phyloP scores from a whole-genome alignment of 2,113 vertebrate species.

The Tetraodon nigroviridis region DNA sequence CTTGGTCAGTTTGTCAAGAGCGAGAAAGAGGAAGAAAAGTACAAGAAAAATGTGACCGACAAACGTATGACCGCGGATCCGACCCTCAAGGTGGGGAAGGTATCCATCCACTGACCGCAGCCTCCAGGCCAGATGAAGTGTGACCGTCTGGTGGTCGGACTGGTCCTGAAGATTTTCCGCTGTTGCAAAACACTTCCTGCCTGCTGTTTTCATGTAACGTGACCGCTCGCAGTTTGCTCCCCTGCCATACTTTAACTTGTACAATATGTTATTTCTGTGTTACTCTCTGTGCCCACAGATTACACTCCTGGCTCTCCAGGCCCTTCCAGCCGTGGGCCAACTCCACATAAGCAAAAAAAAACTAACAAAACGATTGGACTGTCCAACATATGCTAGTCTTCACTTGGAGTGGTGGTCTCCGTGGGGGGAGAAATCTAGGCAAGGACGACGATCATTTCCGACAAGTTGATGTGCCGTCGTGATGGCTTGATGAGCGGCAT shows the following conservation, averaged over 20 bases:
- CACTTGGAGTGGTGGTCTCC: conserved; percentile 63
- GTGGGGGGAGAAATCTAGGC: conserved; percentile 57
- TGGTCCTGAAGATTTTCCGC: conserved; percentile 73
- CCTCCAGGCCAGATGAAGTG: conserved; percentile 70
- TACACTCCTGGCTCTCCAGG: conserved; percentile 59
- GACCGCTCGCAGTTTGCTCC: conserved; percentile 64
- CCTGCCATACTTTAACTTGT: conserved; percentile 63
- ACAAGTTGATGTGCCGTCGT: conserved; percentile 67
- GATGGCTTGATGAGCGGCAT: conserved; percentile 52
- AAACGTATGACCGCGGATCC: conserved; percentile 56
- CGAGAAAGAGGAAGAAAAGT: conserved; percentile 13
- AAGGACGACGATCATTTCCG: conserved; percentile 63
- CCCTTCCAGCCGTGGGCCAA: conserved; percentile 54
- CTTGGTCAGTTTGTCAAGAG: conserved; percentile 28
- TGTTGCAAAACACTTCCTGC: conserved; percentile 75
- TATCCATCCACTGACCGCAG: conserved; percentile 66
- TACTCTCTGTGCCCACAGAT: conserved; percentile 66
- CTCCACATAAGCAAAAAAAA: conserved; percentile 63
- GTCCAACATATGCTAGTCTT: conserved; percentile 73
- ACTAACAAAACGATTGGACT: conserved; percentile 57
- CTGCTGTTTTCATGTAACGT: conserved; percentile 71
- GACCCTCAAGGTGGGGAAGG: conserved; percentile 51
- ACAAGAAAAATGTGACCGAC: conserved; percentile 37
- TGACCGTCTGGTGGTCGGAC: conserved; percentile 71
- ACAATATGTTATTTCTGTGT: conserved; percentile 67